phyloP scores from a whole-genome alignment of 2,113 vertebrate species.

The Brachyhypopomus gauderio region DNA sequence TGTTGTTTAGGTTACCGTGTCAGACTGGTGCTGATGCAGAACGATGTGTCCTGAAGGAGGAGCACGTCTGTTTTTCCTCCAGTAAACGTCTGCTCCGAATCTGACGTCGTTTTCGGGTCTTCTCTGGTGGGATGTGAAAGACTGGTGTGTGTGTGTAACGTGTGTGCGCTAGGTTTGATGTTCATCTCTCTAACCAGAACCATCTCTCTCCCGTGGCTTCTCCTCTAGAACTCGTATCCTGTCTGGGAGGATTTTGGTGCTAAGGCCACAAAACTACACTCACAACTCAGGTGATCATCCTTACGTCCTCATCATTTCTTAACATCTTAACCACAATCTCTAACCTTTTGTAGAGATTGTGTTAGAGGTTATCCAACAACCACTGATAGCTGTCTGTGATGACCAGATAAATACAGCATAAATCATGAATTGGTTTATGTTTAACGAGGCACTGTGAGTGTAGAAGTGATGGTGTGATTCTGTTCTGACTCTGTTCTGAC shows the following conservation, averaged over 20 bases:
- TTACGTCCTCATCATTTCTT: too few species aligned
- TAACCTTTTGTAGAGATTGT: not conserved
- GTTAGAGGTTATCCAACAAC: not conserved
- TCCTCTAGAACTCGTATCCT: slow-evolving; percentile 89
- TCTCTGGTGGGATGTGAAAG: slow-evolving; percentile 13
- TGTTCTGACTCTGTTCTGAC: slow-evolving; percentile 18
- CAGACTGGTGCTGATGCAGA: slow-evolving; percentile 2
- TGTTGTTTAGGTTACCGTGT: not conserved
- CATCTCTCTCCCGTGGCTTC: slow-evolving; percentile 19
- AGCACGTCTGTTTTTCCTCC: slow-evolving; percentile 26
- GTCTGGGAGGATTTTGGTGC: slow-evolving; percentile 99
- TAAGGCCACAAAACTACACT: slow-evolving; percentile 97
- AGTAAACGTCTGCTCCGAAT: slow-evolving; percentile 43
- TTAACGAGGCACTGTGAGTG: not conserved
- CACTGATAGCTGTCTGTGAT: not conserved
- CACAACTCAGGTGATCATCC: slow-evolving; percentile 90
- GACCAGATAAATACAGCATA: too few species aligned
- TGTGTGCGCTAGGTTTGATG: not conserved
- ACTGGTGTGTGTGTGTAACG: slow-evolving; percentile 5
- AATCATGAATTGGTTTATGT: too few species aligned
- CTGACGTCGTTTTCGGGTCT: slow-evolving; percentile 22
- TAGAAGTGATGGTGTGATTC: not conserved
- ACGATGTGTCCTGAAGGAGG: not conserved
- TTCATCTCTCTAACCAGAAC: slow-evolving; percentile 24
- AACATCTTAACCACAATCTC: not conserved